These are phyloP conservation scores for Eumaeus atala DNA, from an alignment of 1,140 invertebrate species.

Conservation along the genomic window DNA sequence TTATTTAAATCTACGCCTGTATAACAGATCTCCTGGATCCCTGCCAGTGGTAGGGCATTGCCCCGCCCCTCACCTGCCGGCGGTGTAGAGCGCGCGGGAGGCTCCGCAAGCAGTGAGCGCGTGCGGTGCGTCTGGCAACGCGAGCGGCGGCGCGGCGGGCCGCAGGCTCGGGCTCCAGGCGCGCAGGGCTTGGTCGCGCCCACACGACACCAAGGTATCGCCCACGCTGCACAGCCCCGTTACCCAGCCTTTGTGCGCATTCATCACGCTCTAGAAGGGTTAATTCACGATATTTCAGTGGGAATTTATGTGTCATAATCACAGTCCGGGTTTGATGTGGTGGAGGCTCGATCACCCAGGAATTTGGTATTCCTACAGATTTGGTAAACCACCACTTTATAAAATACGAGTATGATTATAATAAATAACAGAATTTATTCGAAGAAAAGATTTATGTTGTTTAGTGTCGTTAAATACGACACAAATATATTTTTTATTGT, in stretches of 20 bases:
- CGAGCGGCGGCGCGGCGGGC: slow-evolving; percentile 45
- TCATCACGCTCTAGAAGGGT: slow-evolving; percentile 81
- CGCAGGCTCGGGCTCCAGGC: slow-evolving; percentile 72
- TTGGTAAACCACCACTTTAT: too few relatives aligned
- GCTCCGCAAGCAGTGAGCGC: slow-evolving; percentile 28
- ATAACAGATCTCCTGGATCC: too few relatives aligned
- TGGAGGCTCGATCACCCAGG: too few relatives aligned
- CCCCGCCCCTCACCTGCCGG: slow-evolving; percentile 41
- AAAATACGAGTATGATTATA: too few relatives aligned
- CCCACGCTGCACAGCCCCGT: slow-evolving; percentile 81
- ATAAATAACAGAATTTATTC: too few relatives aligned
- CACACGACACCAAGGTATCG: slow-evolving; percentile 85
- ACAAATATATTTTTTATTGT: too few relatives aligned
- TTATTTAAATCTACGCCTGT: too few relatives aligned
- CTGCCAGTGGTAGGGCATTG: too few relatives aligned
- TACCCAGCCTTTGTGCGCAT: slow-evolving; percentile 93
- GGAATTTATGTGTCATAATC: not conserved
- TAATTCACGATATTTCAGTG: not conserved
- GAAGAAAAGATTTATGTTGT: too few relatives aligned
- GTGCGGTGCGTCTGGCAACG: slow-evolving; percentile 38
- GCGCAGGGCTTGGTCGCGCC: slow-evolving; percentile 82
- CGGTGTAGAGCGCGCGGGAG: slow-evolving; percentile 35
- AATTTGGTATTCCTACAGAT: too few relatives aligned
- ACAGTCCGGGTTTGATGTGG: too few relatives aligned
- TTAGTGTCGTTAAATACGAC: too few relatives aligned